These are phyloP conservation scores for Sebastes kiyomatsui DNA, from an alignment of 2,797 vertebrate species.

Conservation along the genomic window DNA sequence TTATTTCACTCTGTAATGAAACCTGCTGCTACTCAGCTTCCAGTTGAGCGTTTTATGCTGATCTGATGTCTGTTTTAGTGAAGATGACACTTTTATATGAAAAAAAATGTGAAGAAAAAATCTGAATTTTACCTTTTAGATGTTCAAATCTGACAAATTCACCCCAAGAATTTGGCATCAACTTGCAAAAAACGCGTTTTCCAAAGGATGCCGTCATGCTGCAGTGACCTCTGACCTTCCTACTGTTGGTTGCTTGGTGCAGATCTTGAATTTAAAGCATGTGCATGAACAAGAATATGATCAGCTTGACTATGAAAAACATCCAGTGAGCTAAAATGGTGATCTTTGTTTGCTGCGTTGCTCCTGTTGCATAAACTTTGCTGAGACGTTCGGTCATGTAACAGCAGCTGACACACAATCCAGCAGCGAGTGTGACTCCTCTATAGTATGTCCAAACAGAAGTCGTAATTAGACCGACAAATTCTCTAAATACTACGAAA, in stretches of 20 bases:
- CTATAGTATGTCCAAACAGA: constrained; percentile 16
- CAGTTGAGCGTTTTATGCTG: neutral
- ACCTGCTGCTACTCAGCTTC: constrained; percentile 1
- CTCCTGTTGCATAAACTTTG: neutral
- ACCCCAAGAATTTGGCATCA: neutral
- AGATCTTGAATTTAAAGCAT: neutral
- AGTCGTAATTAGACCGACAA: constrained; percentile 42
- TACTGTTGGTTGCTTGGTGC: neutral
- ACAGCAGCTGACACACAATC: constrained; percentile 14
- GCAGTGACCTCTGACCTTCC: constrained; percentile 31
- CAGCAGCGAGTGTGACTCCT: neutral
- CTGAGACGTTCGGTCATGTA: neutral
- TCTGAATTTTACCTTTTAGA: neutral
- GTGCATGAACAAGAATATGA: neutral
- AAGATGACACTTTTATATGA: neutral
- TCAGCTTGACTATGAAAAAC: neutral
- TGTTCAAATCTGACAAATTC: neutral
- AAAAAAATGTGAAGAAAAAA: neutral
- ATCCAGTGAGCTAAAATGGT: neutral
- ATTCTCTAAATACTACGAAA: constrained; percentile 47
- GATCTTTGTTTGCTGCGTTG: neutral
- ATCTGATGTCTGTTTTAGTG: neutral
- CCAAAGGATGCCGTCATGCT: neutral
- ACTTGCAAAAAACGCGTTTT: neutral
- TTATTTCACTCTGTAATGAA: constrained; percentile 1